Conservation (phyloP, 1,140 invertebrate species). For the Macrotrachela quadricornifera region DNA sequence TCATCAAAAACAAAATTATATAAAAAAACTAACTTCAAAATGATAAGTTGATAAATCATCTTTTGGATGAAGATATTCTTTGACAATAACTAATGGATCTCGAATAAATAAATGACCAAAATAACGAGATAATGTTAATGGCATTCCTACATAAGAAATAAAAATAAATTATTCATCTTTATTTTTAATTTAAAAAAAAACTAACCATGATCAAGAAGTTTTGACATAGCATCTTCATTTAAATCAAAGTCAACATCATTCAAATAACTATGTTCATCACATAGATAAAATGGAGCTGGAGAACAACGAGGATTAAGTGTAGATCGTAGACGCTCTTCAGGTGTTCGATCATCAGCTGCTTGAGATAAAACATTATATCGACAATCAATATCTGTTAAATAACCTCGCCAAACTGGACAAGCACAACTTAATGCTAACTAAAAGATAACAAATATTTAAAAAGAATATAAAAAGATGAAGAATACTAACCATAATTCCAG, state of each 20-base stretch:
- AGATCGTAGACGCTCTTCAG: constrained; percentile 56
- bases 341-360: constrained; percentile 81
- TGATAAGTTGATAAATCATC: constrained; percentile 33
- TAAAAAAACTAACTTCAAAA: no score
- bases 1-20: not conserved
- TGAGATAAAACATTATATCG: constrained; percentile 83
- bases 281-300: constrained; percentile 88
- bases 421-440: constrained; percentile 83
- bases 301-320: constrained; percentile 68
- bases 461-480: not conserved
- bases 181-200: no score
- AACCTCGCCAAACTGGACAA: constrained; percentile 74
- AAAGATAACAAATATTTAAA: not conserved
- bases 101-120: constrained; percentile 94
- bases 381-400: constrained; percentile 79
- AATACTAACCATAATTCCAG: constrained; percentile 67
- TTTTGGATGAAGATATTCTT: constrained; percentile 44
- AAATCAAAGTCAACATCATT: constrained; percentile 69
- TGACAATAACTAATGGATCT: constrained; percentile 82
- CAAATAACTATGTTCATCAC: constrained; percentile 58
- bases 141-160: constrained; percentile 58
- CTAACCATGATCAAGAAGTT: constrained; percentile 46
- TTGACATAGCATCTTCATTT: constrained; percentile 58
- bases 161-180: constrained; percentile 39
- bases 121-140: constrained; percentile 69